These are phyloP conservation scores for Drosophila elegans DNA, from an alignment of 1,140 invertebrate species.

Conservation along the genomic window DNA sequence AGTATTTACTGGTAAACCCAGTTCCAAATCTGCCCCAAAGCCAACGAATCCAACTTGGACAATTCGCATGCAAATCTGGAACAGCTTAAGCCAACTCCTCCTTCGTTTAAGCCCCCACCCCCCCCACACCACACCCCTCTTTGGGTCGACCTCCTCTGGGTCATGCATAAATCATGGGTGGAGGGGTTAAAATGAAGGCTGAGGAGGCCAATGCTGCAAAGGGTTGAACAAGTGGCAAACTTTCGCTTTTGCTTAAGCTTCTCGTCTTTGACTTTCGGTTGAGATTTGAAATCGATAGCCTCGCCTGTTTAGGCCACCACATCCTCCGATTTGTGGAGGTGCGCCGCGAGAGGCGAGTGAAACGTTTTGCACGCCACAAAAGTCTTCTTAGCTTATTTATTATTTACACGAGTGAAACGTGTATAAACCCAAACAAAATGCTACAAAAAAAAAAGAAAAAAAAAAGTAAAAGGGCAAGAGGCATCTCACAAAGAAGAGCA, in stretches of 20 bases:
- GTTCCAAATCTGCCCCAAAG: conserved; percentile 39
- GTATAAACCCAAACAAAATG: conserved; percentile 71
- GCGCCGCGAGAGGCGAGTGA: conserved; percentile 16
- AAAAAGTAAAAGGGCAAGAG: conserved; percentile 17
- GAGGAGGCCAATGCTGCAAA: conserved; percentile 6
- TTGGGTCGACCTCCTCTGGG: conserved; percentile 21
- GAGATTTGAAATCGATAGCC: conserved; percentile 74
- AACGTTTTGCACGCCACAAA: conserved; percentile 70
- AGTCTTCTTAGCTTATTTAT: conserved; percentile 82
- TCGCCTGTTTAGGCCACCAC: conserved; percentile 17
- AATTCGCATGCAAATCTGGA: conserved; percentile 71
- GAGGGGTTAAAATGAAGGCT: conserved; percentile 5
- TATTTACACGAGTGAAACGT: conserved; percentile 82
- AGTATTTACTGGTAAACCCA: conserved; percentile 34
- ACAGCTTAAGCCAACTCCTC: conserved; percentile 35
- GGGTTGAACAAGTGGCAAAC: conserved; percentile 71
- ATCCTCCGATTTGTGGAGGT: conserved; percentile 26
- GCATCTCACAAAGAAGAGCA: conserved; percentile 11
- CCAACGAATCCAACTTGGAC: conserved; percentile 45
- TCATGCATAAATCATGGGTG: conserved; percentile 77
- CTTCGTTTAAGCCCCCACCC: too few relatives aligned
- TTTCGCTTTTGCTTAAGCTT: conserved; percentile 69
- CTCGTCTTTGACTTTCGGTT: conserved; percentile 41
- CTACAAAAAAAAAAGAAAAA: conserved; percentile 34
- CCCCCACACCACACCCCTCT: background rate